A percentile compares a stretch with the other conserved stretches of the same genome.
Conservation (phyloP, 2,113 vertebrate genomes). For the Thamnaconus septentrionalis region DNA sequence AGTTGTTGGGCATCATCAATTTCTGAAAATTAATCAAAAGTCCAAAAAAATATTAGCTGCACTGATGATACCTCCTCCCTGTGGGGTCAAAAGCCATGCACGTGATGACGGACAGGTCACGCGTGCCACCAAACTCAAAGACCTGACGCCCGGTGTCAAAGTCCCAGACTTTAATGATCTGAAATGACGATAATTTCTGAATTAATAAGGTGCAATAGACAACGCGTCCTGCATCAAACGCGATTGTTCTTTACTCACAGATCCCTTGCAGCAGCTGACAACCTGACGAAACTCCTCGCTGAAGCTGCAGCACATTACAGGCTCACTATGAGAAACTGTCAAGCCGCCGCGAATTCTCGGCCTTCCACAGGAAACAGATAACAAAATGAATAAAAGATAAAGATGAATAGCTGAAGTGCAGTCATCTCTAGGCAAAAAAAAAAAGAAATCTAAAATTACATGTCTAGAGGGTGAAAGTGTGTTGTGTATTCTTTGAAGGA, state of each 20-base stretch:
- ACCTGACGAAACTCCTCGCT: constrained; percentile 77
- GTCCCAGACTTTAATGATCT: constrained; percentile 80
- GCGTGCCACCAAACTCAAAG: constrained; percentile 75
- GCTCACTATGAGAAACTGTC: constrained; percentile 75
- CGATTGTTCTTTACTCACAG: constrained; percentile 71
- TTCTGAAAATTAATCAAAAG: background rate
- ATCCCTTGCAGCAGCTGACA: constrained; percentile 80
- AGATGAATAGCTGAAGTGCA: constrained; percentile 5
- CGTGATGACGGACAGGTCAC: constrained; percentile 63
- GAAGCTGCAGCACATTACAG: constrained; percentile 77
- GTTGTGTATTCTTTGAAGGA: background rate
- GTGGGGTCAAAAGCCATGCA: constrained; percentile 77
- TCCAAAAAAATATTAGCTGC: background rate
- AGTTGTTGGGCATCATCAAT: background rate
- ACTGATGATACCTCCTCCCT: constrained; percentile 70
- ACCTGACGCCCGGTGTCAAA: constrained; percentile 74
- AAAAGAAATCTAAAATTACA: background rate
- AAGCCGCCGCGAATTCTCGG: constrained; percentile 45
- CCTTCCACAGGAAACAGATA: constrained; percentile 48
- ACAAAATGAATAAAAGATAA: constrained; percentile 15
- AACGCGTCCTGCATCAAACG: background rate
- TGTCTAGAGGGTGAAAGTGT: constrained; percentile 7
- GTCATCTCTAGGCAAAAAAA: background rate
- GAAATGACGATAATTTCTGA: background rate
- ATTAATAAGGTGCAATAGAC: background rate